Base-by-base conservation (phyloP, 1,140 invertebrate species). In the Drosophila nigromelanica region DNA sequence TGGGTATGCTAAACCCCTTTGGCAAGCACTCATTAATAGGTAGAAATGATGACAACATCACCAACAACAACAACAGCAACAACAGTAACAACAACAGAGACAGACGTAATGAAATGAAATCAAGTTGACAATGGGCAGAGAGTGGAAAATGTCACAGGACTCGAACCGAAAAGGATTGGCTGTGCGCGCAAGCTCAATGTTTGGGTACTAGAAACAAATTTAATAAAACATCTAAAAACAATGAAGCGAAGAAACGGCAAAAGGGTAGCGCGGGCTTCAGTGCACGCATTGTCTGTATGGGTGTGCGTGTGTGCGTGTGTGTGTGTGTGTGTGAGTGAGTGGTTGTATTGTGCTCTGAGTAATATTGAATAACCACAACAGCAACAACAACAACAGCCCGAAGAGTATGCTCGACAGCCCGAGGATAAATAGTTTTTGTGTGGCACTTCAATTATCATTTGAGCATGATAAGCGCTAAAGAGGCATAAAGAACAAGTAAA, bases 381-480 rank as follows among this genome's bases (percentile, higher is more conserved):
- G 64, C 58, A 68, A 58, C 71, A 78, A 47, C 42, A 56, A 33
- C 50, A 63, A 60, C 40, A 72, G 14, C 52, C 37, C 52, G 40
- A 40, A 30, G 60, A 81, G 72, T 58, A 82, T 73, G 79, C 76
- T 83, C 76, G 73, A 79, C 47, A 89, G 83, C 83, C 85, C 73
- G 73, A 78, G 83, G 83, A 89, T 89, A 89, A 89, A 89, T 89
- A 89, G 83, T 89, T 89, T 89, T 76, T 85, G 48, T 85, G 76
- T 75, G 76, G 80, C 80, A 82, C 85, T 89, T 89, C 86, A 89
- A 89, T 89, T 90, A 89, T 79, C 85, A 89, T 89, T 85, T 89
- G 85, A 90, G 85, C 85, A 89, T 89, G 85, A 89, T 89, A 80
- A 89, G 85, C 85, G 77, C 77, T 89, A 76, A 83, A 82, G 85